Evolutionary conservation across 2,888 invertebrate species (phyloP).

Genomic region (Meta bourneti): DNA sequence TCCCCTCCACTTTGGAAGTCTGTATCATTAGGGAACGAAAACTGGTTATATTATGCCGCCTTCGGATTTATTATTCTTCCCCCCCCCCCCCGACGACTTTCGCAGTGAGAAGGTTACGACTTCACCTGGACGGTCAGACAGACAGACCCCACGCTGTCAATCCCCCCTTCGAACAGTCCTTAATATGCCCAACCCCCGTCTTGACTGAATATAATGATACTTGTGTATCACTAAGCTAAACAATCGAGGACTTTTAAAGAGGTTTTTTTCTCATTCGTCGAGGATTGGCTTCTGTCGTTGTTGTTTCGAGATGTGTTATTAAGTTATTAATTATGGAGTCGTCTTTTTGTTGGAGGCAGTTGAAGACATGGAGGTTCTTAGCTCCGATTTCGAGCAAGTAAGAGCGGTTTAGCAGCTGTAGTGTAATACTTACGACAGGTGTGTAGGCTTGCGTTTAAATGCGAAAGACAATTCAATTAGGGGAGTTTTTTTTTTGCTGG

Average conservation of each 20-base stretch:
- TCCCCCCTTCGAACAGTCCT: background rate
- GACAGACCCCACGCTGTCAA: conserved; percentile 43
- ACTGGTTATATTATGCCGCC: conserved; percentile 72
- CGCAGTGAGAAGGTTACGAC: conserved; percentile 17
- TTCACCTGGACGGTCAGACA: conserved; percentile 44
- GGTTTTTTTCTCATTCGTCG: conserved; percentile 31
- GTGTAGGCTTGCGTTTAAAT: conserved; percentile 26
- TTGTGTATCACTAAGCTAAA: conserved; percentile 64
- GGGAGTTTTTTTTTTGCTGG: background rate
- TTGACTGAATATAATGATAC: conserved; percentile 65
- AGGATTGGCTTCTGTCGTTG: conserved; percentile 13
- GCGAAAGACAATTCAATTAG: conserved; percentile 51
- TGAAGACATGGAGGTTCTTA: background rate
- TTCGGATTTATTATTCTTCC: conserved; percentile 41
- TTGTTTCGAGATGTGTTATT: conserved; percentile 61
- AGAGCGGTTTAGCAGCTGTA: background rate
- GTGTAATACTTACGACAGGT: conserved; percentile 16
- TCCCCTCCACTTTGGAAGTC: conserved; percentile 63
- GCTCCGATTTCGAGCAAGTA: background rate
- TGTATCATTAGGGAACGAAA: conserved; percentile 66
- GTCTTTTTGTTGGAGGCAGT: background rate
- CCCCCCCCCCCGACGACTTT: background rate
- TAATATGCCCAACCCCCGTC: background rate
- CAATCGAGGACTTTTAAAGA: conserved; percentile 61
- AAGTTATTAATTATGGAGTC: conserved; percentile 71